Conservation (phyloP, 1,140 invertebrate genomes). For the Lithobius niger region DNA sequence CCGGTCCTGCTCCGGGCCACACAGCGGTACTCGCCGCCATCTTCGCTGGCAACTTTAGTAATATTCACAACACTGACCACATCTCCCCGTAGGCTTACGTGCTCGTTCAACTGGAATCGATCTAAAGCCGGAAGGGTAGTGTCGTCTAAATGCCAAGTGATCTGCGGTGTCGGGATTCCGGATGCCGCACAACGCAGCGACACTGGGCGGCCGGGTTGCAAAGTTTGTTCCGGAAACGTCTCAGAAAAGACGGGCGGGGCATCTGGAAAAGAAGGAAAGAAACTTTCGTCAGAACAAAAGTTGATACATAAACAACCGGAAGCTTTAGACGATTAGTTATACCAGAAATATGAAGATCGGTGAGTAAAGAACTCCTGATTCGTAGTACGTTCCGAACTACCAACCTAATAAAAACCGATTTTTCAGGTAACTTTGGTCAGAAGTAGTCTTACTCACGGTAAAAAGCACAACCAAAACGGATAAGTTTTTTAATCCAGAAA, state of each 20-base stretch:
- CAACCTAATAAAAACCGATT: too few relatives aligned
- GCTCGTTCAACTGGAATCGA: constrained; percentile 22
- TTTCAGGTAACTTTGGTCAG: too few relatives aligned
- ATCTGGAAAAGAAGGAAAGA: constrained; percentile 8
- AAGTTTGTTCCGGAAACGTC: constrained; percentile 69
- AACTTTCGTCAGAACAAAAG: too few relatives aligned
- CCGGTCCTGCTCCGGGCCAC: constrained; percentile 67
- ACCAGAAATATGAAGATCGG: too few relatives aligned
- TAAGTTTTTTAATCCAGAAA: too few relatives aligned
- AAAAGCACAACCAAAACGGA: too few relatives aligned
- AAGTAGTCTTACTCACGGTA: too few relatives aligned
- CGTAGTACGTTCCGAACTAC: too few relatives aligned
- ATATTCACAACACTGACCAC: constrained; percentile 33
- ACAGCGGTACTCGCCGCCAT: constrained; percentile 84
- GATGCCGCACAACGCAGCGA: constrained; percentile 66
- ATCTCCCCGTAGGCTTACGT: constrained; percentile 24
- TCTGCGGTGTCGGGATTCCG: constrained; percentile 86
- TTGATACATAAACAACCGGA: too few relatives aligned
- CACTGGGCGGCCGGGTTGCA: constrained; percentile 70
- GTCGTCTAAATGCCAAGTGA: constrained; percentile 82
- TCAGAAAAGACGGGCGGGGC: constrained; percentile 66
- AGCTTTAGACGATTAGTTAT: too few relatives aligned
- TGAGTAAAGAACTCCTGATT: too few relatives aligned
- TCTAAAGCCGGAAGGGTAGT: constrained; percentile 14
- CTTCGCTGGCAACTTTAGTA: constrained; percentile 61